Evolutionary conservation across 2,113 vertebrate genomes (phyloP).

Genomic region (Chamaetylas fuelleborni): DNA sequence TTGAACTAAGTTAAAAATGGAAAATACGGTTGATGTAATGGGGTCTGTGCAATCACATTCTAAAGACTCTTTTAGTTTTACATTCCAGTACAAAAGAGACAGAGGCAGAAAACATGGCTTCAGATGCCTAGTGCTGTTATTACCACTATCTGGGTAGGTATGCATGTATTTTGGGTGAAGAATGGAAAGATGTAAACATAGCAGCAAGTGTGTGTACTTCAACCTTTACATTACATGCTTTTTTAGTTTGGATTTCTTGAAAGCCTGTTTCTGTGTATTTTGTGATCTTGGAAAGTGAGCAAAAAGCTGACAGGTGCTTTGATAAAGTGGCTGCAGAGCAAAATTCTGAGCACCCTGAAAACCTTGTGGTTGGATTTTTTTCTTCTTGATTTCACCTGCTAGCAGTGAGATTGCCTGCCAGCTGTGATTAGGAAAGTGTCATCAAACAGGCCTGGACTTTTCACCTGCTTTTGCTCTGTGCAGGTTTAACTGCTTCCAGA

Average conservation of each 20-base stretch:
- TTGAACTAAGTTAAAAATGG: neutral
- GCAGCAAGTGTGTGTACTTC: neutral
- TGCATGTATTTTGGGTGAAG: neutral
- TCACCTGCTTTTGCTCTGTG: neutral
- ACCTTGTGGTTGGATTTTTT: neutral
- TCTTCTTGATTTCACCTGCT: neutral
- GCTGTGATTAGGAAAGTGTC: neutral
- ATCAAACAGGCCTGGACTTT: neutral
- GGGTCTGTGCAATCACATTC: neutral
- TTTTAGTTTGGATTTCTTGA: neutral
- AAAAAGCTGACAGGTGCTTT: neutral
- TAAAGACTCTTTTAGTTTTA: neutral
- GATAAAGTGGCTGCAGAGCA: neutral
- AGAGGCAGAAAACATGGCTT: neutral
- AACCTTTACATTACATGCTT: neutral
- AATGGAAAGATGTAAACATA: neutral
- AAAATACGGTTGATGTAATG: neutral
- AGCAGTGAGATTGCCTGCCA: neutral
- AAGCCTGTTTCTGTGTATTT: neutral
- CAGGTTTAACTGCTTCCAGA: slow-evolving; percentile 33
- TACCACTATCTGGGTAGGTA: neutral
- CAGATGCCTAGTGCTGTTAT: neutral
- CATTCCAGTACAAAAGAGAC: neutral
- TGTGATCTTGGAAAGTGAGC: neutral
- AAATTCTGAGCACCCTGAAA: neutral